Conservation (phyloP, 2,888 invertebrate species). For the Ochropleura plecta region DNA sequence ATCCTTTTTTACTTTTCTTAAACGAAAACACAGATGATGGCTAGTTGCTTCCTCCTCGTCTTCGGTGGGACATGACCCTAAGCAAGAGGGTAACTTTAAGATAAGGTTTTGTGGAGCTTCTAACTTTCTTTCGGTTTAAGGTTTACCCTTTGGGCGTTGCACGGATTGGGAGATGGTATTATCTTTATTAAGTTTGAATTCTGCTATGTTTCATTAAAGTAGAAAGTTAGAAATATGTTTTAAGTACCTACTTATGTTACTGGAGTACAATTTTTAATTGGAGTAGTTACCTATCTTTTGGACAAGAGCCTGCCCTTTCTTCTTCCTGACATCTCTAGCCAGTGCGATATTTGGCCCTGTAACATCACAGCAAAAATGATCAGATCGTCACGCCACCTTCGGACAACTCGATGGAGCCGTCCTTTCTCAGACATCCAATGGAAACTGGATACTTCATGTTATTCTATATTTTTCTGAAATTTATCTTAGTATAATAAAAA, state of each 20-base stretch:
- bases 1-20: neutral
- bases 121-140: conserved; percentile 38
- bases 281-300: no score
- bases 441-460: no score
- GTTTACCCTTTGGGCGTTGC: conserved; percentile 35
- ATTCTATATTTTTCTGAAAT: neutral
- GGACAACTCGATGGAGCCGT: no score
- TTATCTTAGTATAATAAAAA: neutral
- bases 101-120: conserved; percentile 46
- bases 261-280: neutral
- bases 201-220: neutral
- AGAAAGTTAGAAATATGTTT: neutral
- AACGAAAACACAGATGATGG: neutral
- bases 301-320: no score
- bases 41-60: neutral
- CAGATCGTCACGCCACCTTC: no score
- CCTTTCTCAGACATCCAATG: no score
- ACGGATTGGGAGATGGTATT: conserved; percentile 15
- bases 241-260: neutral
- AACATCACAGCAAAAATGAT: no score
- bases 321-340: no score
- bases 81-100: conserved; percentile 38
- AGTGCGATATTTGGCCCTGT: no score
- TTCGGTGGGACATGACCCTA: neutral
- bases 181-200: conserved; percentile 25